These are phyloP conservation scores for Oryzias woworae DNA, from an alignment of 2,113 vertebrate genomes.

Conservation along the genomic window DNA sequence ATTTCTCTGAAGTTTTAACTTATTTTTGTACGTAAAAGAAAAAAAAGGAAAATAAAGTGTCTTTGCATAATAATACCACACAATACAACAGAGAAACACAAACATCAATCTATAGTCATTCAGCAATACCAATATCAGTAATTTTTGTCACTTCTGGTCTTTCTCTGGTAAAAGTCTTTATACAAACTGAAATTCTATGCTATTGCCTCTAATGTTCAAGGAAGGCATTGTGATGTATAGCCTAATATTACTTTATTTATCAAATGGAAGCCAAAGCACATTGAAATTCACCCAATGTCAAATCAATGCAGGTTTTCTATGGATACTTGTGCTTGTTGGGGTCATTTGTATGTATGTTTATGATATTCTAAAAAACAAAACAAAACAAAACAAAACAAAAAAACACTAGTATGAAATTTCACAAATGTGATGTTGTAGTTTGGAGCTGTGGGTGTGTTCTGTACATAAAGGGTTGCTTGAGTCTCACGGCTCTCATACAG, in stretches of 20 bases:
- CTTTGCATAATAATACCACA: constrained; percentile 65
- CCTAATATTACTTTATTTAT: constrained; percentile 75
- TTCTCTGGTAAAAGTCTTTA: constrained; percentile 63
- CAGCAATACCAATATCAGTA: constrained; percentile 64
- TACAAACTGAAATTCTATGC: constrained; percentile 69
- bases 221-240: constrained; percentile 71
- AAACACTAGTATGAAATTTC: constrained; percentile 72
- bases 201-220: constrained; percentile 73
- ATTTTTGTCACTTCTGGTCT: constrained; percentile 53
- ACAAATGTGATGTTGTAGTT: constrained; percentile 59
- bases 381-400: too few relatives aligned
- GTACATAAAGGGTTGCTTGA: constrained; percentile 63
- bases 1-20: constrained; percentile 66
- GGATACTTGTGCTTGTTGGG: constrained; percentile 65
- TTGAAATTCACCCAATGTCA: constrained; percentile 73
- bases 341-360: constrained; percentile 71
- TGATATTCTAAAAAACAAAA: constrained; percentile 55
- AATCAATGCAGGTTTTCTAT: constrained; percentile 72
- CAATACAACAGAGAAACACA: constrained; percentile 58
- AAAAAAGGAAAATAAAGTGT: constrained; percentile 41
- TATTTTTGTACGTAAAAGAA: constrained; percentile 74
- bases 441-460: constrained; percentile 48
- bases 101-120: constrained; percentile 61
- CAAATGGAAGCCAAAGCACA: constrained; percentile 77
- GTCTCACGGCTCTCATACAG: constrained; percentile 46